Percentiles rank a stretch among this genome's conserved stretches.
phyloP scores from a whole-genome alignment of 35 echinoderm and acorn worm species.

The Ptychodera flava region DNA sequence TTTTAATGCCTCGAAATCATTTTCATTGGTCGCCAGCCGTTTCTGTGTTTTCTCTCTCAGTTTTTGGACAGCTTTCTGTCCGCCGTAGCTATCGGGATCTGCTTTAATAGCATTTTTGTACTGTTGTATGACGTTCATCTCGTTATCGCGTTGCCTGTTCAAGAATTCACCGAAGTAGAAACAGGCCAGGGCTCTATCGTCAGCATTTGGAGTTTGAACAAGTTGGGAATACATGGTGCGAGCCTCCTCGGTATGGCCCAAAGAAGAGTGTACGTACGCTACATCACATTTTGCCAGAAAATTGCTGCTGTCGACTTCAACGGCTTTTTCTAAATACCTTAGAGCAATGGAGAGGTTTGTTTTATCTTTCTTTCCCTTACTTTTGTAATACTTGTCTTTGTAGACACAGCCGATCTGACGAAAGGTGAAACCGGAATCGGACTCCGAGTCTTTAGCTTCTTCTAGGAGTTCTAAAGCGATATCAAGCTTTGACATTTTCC shows the following conservation, averaged over 20 bases:
- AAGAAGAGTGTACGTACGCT: not conserved
- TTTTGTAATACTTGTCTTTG: not conserved
- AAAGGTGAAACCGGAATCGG: not conserved
- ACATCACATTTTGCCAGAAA: not conserved
- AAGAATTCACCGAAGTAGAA: not conserved
- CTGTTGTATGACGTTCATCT: not conserved
- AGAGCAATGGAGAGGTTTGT: not conserved
- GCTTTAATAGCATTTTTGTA: not conserved
- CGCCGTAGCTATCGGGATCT: not conserved
- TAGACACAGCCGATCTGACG: not conserved
- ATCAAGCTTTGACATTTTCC: not conserved
- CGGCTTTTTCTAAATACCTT: not conserved
- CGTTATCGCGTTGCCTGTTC: not conserved
- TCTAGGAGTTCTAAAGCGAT: not conserved
- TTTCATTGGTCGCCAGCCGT: not conserved
- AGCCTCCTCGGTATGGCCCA: not conserved
- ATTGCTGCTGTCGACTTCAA: not conserved
- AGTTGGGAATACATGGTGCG: not conserved
- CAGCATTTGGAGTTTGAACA: not conserved
- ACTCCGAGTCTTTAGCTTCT: not conserved
- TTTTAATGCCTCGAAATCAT: not conserved
- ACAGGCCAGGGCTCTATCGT: not conserved
- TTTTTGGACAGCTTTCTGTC: not conserved
- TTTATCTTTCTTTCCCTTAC: not conserved
- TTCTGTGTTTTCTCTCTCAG: not conserved